Evolutionary conservation across 2,888 invertebrate species (phyloP), one percentile per base, ranked within the genome.

Genomic region (Calephelis perditalis): DNA sequence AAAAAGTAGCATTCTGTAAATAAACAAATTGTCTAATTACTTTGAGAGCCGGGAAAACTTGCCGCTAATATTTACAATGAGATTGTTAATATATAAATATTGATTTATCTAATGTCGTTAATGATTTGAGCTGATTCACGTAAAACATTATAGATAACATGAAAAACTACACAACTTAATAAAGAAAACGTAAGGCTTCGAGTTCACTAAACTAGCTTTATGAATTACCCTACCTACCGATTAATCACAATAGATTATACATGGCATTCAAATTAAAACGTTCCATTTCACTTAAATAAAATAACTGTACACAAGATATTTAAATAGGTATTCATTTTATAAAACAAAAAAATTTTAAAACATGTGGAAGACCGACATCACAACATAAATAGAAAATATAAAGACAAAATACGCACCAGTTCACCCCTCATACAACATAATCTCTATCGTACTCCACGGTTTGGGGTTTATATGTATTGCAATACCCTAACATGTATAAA

Each of bases 31-130:
- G 65, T 79, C 80, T 86, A 86, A 87, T 86, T 88, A 89, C 90
- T 89, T 90, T 88, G 89, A 89, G 90, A 90, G 90, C 90, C 90
- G 82, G 89, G 86, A 88, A 85, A 78, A 78, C 86, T 87, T 89
- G 88, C 67, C 74, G 75, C 78, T 86, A 84, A 79, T 90, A 89
- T 89, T 84, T 90, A 89, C 89, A 89, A 74, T 87, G 89, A 89
- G 87, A 88, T 89, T 87, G 83, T 73, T 81, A 78, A 80, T 80
- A 76, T 84, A 86, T 82, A 76, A 78, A 79, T 75, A 85, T 86
- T 85, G 81, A 83, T 85, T 87, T 87, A 87, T 79, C 86, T 89
- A 88, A 76, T 86, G 86, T 86, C 81, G 81, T 79, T 83, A 83
- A 81, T 82, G 81, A 78, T 85, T 89, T 90, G 89, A 90, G 89